Evolutionary conservation across 2,113 vertebrate genomes (phyloP), one percentile per base, ranked within the genome.

Genomic region (Acrocephalus kingi): DNA sequence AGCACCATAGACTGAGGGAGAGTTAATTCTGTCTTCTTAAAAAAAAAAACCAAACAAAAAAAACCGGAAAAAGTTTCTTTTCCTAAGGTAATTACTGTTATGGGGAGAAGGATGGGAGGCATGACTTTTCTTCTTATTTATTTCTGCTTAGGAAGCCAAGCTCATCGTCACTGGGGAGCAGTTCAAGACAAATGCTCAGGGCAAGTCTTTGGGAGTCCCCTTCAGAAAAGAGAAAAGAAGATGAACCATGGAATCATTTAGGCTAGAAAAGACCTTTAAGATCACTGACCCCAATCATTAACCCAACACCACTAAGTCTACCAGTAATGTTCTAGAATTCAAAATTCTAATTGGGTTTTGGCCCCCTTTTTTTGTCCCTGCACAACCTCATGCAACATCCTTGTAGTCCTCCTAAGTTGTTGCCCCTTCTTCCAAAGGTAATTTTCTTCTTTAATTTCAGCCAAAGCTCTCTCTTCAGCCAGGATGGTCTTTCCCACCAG

Each of bases 81-180:
- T 64, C 39, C 14, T 55, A 69, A 63, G 31, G 51, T 46, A 37
- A 55, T 62, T 75, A 16, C 23, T 87, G 9, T 56, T 89, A 22
- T 0, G 0, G 13, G 15, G 11, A 6, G 4, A 18, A 21, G 25
- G 19, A 39, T 15, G 7, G 11, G 30, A 54, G 25, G 10, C 4
- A 21, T 63, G 24, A 21, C 6, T 75, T 82, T 69, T 77, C 15
- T 21, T 33, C 21, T 5, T 9, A 8, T 56, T 45, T 72, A 2
- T 73, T 61, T 66, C 14, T 30, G 17, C 37, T 35, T 58, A 49
- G 45, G 54, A 93, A 76, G 45, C 31, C 28, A 61, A 91, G 20
- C 18, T 80, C 23, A 28, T 61, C 73, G 45, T 61, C 75, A 28
- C 2, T 25, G 37, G 28, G 25, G 30, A 79, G 24, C 17, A 58